These are phyloP conservation scores for Pharmacophagus antenor DNA, from an alignment of 2,888 invertebrate species.

Conservation along the genomic window DNA sequence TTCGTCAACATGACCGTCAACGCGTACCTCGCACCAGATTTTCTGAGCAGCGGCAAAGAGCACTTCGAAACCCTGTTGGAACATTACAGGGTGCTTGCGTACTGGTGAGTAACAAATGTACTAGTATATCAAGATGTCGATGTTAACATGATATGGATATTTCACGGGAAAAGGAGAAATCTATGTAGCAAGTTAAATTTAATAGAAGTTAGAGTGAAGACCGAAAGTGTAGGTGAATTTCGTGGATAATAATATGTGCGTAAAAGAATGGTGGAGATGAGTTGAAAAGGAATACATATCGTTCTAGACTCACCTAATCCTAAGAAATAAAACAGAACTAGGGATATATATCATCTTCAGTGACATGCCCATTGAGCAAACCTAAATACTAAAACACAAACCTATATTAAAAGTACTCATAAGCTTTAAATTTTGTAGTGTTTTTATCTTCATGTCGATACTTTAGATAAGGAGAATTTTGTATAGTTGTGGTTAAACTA, in stretches of 20 bases:
- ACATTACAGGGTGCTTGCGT: constrained; percentile 59
- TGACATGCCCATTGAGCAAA: too few species aligned
- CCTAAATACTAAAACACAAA: too few species aligned
- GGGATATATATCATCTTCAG: too few species aligned
- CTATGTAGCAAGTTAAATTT: background rate
- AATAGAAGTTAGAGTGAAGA: background rate
- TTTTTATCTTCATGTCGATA: too few species aligned
- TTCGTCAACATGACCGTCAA: constrained; percentile 64
- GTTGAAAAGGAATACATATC: background rate
- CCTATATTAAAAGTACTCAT: too few species aligned
- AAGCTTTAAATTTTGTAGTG: too few species aligned
- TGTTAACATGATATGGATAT: background rate
- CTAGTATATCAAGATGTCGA: too few species aligned
- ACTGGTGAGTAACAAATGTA: constrained; percentile 52
- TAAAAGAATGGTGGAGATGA: background rate
- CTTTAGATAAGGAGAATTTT: too few species aligned
- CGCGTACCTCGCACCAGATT: constrained; percentile 52
- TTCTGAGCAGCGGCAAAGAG: constrained; percentile 55
- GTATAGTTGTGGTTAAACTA: too few species aligned
- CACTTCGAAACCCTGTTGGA: constrained; percentile 58
- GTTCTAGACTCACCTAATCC: too few species aligned
- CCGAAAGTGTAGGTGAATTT: background rate
- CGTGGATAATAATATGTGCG: background rate
- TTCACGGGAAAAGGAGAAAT: background rate
- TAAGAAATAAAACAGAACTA: too few species aligned